Evolutionary conservation across 2,888 invertebrate genomes (phyloP).

Genomic region (Sminthurides aquaticus): DNA sequence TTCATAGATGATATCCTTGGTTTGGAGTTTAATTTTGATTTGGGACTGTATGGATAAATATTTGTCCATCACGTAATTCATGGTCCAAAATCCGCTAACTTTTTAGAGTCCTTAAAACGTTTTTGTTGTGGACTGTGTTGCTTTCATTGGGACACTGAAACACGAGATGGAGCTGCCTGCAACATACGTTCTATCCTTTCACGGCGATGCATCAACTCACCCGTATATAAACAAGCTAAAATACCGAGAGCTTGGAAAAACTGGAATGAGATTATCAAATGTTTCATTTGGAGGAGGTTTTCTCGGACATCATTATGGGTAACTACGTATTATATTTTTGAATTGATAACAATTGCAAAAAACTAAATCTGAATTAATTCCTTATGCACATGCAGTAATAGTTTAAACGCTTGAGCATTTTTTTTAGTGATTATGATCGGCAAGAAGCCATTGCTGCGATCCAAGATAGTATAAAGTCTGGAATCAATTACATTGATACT

Average conservation of each 20-base stretch:
- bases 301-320: slow-evolving; percentile 68
- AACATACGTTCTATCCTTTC: slow-evolving; percentile 34
- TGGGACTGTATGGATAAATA: no score
- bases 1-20: no score
- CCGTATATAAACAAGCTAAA: slow-evolving; percentile 56
- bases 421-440: slow-evolving; percentile 16
- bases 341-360: no score
- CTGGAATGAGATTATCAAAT: slow-evolving; percentile 63
- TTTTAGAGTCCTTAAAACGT: no score
- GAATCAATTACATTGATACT: slow-evolving; percentile 87
- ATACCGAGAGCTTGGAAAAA: slow-evolving; percentile 65
- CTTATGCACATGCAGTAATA: no score
- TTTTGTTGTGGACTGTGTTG: no score
- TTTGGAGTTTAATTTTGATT: no score
- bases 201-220: slow-evolving; percentile 23
- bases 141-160: no score
- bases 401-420: no score
- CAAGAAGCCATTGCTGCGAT: slow-evolving; percentile 58
- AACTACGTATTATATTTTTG: background rate
- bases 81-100: no score
- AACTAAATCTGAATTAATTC: no score
- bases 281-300: slow-evolving; percentile 69
- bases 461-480: slow-evolving; percentile 62
- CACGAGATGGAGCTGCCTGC: slow-evolving; percentile 22
- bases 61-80: no score